Evolutionary conservation across 2,888 invertebrate species (phyloP), one percentile per base, ranked within the genome.

Genomic region (Coenonympha arcania): DNA sequence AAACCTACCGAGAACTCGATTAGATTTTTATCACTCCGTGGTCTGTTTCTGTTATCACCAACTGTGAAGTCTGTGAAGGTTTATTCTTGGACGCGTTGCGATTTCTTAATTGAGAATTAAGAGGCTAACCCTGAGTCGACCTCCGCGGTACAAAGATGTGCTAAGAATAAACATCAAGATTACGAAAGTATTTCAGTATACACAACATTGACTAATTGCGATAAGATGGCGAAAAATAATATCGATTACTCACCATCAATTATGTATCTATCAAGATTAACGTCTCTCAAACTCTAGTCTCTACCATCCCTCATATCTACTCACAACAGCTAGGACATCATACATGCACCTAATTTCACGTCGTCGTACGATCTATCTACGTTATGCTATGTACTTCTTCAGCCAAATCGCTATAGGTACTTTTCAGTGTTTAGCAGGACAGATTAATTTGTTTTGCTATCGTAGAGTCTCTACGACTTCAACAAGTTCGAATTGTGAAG

Each of bases 151-250:
- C 16, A 39, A 36, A 22, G 15, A 39, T 39, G 24, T 39, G 39
- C 24, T 39, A 24, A 39, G 8, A 39, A 39, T 39, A 39, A n/a
- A 24, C 22, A 20, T 36, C 39, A 4, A 24, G 39, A 37, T 37
- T 22, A 13, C 13, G 19, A 20, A 37, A 37, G 13, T 22, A 37
- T 37, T 39, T 13, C n/a, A 13, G 9, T 15, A 15, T 24, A 6
- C 1, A 13, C 13, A 15, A 22, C 15, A 24, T 15, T 15, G 13
- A 15, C 15, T 15, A 39, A 39, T 39, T 39, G 22, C 8, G 39
- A 39, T 39, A 39, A 39, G 9, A 3, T 22, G 9, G 15, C 39
- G 24, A n/a, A n/a, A n/a, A n/a, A n/a, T n/a, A n/a, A n/a, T n/a
- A n/a, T n/a, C n/a, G n/a, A n/a, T n/a, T n/a, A n/a, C n/a, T n/a